Evolutionary conservation across 1,140 invertebrate species (phyloP), one percentile per base, ranked within the genome.

Genomic region (Lordiphosa collinella): DNA sequence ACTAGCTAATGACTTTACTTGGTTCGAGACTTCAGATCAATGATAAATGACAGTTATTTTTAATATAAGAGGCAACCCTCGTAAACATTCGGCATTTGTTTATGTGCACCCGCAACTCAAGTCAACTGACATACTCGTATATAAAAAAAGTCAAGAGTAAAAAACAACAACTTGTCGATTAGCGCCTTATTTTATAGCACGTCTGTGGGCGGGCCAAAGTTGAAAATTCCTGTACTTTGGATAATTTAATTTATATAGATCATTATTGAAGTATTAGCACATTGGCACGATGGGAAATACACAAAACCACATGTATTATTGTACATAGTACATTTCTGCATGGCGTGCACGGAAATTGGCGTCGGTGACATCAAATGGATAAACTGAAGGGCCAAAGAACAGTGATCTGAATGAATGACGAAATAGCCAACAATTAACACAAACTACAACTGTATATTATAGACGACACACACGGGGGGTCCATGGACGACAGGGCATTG

Each of bases 141-240:
- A 34, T 35, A 35, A 47, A 34, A 32, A 50, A 40, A 51, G 12
- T 11, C 1, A 49, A 5, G 18, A 50, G 40, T 16, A 51, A 46
- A 46, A 31, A 54, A 34, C 18, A 22, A 8, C 29, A 34, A 14
- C 37, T 48, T 47, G 57, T 47, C 40, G 67, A 82, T 82, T 82
- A 82, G 47, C 78, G 66, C 32, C 62, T 55, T 22, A 38, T 52
- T 48, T 61, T 76, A 61, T 64, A 38, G 34, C 71, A 80, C 71
- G 72, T 82, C 61, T 67, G 75, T 76, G 54, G 75, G 76, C 54
- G 75, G 52, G 62, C 16, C 48, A 64, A 68, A 59, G 59, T 70
- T 74, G 52, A 56, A 41, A 25, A 57, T 35, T 32, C 34, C 49
- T 47, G 38, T 49, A 50, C 47, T 11, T 36, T 32, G 18, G 29